Conservation (phyloP, 2,888 invertebrate genomes). For the Balanococcus diminutus region DNA sequence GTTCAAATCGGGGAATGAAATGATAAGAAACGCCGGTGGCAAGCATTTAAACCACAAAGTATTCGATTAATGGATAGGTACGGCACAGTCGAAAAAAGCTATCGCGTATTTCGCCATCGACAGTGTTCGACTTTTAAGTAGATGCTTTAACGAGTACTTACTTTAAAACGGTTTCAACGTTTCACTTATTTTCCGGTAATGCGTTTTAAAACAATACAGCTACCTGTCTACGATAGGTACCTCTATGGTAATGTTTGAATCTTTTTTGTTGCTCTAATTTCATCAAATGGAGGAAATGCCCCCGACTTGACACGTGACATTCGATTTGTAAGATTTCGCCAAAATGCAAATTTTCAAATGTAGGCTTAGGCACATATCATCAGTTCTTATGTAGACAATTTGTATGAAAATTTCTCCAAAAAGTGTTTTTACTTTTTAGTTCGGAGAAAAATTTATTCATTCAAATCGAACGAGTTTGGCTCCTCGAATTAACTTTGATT, state of each 20-base stretch:
- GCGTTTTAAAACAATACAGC: neutral
- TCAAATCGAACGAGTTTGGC: too few species aligned
- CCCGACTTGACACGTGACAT: neutral
- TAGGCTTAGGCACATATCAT: too few species aligned
- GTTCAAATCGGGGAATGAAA: slow-evolving; percentile 33
- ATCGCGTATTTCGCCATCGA: slow-evolving; percentile 12
- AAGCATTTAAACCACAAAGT: slow-evolving; percentile 38
- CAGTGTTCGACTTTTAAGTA: slow-evolving; percentile 27
- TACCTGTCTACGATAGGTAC: too few species aligned
- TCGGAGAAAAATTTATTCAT: too few species aligned
- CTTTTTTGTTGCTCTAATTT: neutral
- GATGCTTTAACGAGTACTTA: too few species aligned
- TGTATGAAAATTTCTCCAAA: too few species aligned
- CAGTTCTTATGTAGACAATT: too few species aligned
- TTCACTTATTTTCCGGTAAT: slow-evolving; percentile 7
- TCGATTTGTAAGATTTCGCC: neutral
- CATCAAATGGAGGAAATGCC: neutral
- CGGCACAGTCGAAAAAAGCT: neutral
- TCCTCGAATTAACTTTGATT: too few species aligned
- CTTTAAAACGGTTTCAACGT: slow-evolving; percentile 20
- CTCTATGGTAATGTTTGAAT: slow-evolving; percentile 19
- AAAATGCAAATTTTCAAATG: neutral
- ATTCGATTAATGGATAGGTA: slow-evolving; percentile 23
- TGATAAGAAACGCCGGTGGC: slow-evolving; percentile 44
- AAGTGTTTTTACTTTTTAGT: too few species aligned